Base-by-base conservation (phyloP, 2,113 vertebrate species). In the Caranx melampygus region DNA sequence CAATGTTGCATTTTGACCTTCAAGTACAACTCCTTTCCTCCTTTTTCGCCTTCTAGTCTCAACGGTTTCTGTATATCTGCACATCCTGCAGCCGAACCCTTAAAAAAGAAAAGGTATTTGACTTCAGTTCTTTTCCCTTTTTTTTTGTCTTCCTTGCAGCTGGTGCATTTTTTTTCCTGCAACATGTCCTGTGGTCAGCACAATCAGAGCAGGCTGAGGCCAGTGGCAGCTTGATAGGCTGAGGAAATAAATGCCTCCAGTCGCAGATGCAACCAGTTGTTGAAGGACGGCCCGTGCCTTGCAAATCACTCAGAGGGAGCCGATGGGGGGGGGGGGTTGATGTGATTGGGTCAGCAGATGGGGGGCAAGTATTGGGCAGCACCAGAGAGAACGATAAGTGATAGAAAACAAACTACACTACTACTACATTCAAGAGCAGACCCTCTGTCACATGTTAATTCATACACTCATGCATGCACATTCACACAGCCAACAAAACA, bases 121-220 rank as follows among this genome's bases (percentile, higher is more conserved):
- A 73, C 63, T 82, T 75, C 31, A 73, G 16, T 51, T 35, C 31
- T 15, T n/a, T 26, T 26, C 26, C 26, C 26, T n/a, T 73, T 55
- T 55, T 62, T 16, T 18, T n/a, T 14, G 37, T 31, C 4, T 2
- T 16, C 62, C 70, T 73, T 88, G 88, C 88, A 88, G 87, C 51
- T n/a, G 13, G 47, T 86, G 81, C 87, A 77, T 77, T 84, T 81
- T 78, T 78, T 72, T n/a, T 26, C 26, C 34, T 45, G 58, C 54
- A 67, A 54, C 82, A 66, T 82, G 79, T 85, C 75, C 79, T 78
- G 57, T 60, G 72, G 87, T 92, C 89, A 92, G 89, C 89, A 90
- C 75, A 84, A 88, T 88, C 68, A 81, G 65, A 72, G 74, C 65
- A 33, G 62, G 49, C 85, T 82, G 72, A 86, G 81, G 51, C 75